Conservation (phyloP, 2,888 invertebrate genomes). For the Ornithoptera priamus region DNA sequence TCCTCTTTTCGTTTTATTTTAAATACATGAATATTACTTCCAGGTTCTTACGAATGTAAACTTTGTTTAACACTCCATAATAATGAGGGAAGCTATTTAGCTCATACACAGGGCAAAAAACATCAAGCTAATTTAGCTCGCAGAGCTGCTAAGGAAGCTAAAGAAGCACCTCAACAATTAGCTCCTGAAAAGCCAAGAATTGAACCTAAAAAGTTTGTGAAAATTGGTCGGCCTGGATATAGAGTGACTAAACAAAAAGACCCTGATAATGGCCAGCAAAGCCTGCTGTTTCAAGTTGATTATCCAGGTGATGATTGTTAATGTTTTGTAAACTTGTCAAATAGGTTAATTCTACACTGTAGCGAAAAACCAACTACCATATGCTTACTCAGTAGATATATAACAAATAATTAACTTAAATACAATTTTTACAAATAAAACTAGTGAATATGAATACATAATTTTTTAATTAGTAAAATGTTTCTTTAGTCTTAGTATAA, state of each 20-base stretch:
- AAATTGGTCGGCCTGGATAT: conserved; percentile 99
- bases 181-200: conserved; percentile 97
- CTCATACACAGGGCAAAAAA: conserved; percentile 99
- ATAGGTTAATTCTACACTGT: not conserved
- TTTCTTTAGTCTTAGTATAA: not conserved
- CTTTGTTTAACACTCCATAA: conserved; percentile 98
- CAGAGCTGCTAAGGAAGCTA: conserved; percentile 98
- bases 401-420: too few species aligned
- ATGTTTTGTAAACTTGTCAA: not conserved
- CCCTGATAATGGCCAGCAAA: conserved; percentile 96
- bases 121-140: conserved; percentile 99
- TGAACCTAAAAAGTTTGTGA: conserved; percentile 99
- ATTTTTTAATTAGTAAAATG: not conserved
- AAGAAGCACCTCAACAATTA: conserved; percentile 96
- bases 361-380: not conserved
- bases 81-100: conserved; percentile 99
- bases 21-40: conserved; percentile 38
- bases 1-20: not conserved
- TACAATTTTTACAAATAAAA: too few species aligned
- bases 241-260: conserved; percentile 99
- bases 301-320: conserved; percentile 83
- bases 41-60: conserved; percentile 98
- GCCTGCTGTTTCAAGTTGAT: conserved; percentile 97
- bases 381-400: too few species aligned
- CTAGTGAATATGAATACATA: not conserved